Base-by-base conservation (phyloP, 2,797 vertebrate genomes). In the Hyperoplus immaculatus region DNA sequence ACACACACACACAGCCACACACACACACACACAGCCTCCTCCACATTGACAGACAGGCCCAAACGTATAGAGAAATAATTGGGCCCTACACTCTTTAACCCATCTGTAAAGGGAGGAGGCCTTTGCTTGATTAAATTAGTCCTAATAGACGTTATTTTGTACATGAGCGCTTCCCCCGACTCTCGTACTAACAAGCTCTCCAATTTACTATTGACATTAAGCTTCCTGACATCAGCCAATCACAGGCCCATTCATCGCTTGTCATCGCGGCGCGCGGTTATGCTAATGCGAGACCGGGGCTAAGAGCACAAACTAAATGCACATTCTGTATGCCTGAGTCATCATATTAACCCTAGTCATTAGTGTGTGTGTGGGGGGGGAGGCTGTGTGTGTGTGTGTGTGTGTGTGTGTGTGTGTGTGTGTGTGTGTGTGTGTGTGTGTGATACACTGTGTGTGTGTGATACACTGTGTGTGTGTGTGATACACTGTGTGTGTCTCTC, bases 81-180 rank as follows among this genome's bases (percentile, higher is more conserved):
- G 97, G 96, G 96, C 96, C 94, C 96, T 95, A 95, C 95, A 95
- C 96, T 96, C 95, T 29, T 29, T 96, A 97, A 97, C 96, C 97
- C 96, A 96, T 97, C 96, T 97, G 96, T 96, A 96, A 96, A 91
- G 96, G 95, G 29, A 29, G 95, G 95, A 86, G 82, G 95, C 93
- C 83, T 29, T 29, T 29, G 29, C 29, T 96, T 97, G 97, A 98
- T 98, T 97, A 96, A 97, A 98, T 98, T 96, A 98, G 96, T 95
- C 89, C 96, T 97, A 97, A 98, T 97, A 96, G 97, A 97, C 96
- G 95, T 96, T 96, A 96, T 97, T 97, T 97, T 96, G 96, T 97
- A 96, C 95, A 94, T 97, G 97, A 96, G 96, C 96, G 96, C 95
- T 76, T 77, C 92, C 93, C 85, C 77, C 87, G 55, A 79, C 90